Base-by-base conservation (phyloP, 2,888 invertebrate species). In the Drosophila buzzatii region DNA sequence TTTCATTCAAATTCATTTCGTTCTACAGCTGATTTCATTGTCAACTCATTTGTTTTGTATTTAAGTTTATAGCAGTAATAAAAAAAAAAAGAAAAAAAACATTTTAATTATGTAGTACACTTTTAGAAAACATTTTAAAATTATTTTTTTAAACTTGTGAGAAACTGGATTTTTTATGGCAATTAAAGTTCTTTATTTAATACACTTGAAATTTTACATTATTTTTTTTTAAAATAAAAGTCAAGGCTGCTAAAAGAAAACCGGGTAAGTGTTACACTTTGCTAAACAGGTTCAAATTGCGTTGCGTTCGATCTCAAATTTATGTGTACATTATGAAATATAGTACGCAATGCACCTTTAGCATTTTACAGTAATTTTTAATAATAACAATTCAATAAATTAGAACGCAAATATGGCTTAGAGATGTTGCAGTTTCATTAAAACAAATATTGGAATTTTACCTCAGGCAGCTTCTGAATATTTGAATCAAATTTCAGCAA, bases 341-440 rank as follows among this genome's bases (percentile, higher is more conserved):
- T 14, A 8, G 23, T 23, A 8, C 35, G 42, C 16, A 56, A 73
- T 33, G 18, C 23, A 61, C 23, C 18, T 31, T 58, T 52, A 27
- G 23, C 33, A 44, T 42, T 55, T 45, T 20, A 44, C 18, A 33
- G 37, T 33, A 49, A 64, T 52, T 47, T 3, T n/a, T n/a, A n/a
- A n/a, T 37, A 62, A 57, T 59, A 16, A 14, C 33, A 58, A 44
- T 63, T 27, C 37, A 44, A 76, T 59, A 37, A 63, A 59, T 63
- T 49, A 14, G 41, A 37, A 20, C 18, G 3, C 63, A 69, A 77
- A 65, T 72, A 65, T 67, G 41, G 33, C 56, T 5, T 27, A 37
- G 37, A 53, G 39, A 68, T 65, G n/a, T 68, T 33, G 62, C 37
- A 49, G 45, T 23, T 45, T 14, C 14, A 51, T 12, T 8, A 2